Evolutionary conservation across 2,797 vertebrate species (phyloP), one percentile per base, ranked within the genome.

Genomic region (Pangasius mekongensis): DNA sequence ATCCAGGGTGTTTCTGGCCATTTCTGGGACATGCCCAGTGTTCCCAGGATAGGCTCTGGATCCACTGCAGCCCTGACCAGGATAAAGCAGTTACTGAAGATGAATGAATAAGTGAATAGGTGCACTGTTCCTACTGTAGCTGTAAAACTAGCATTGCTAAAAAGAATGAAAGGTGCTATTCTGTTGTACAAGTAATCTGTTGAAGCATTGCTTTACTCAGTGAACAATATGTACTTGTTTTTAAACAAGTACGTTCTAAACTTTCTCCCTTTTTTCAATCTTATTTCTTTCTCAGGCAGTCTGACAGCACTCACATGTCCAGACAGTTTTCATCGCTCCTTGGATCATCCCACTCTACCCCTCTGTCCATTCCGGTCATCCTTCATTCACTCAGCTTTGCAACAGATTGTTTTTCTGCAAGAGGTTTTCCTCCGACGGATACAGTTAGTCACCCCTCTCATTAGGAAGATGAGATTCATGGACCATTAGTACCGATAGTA

Each of bases 401-500:
- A 60, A 36, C 18, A 83, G 58, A 87, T 84, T 81, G 86, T 87
- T 86, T 87, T 83, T 36, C 76, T 85, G 54, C 39, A 58, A 76
- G 88, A 85, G 73, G 69, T 87, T 92, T 92, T 90, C 71, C 6
- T 90, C 27, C 36, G 60, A 86, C 84, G 87, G 90, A 90, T 88
- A 77, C 84, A 89, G 85, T 93, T 89, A 67, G 84, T 91, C 89
- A 91, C 91, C 83, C 81, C 60, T 87, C 90, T 93, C 66, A 5
- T 93, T 93, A 93, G 54, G 85, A 86, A 91, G 91, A 93, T 49
- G 69, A 91, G 88, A 91, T 91, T 87, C 89, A 89, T 3, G 87
- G 88, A 90, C 92, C 89, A 87, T 94, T 94, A 94, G 86, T 88
- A 93, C 91, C 88, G 91, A 90, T 93, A 90, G 92, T 92, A 93